Percentiles rank a stretch among this genome's conserved stretches.
Conservation (phyloP, 2,888 invertebrate genomes). For the Drosophila melanocephala region DNA sequence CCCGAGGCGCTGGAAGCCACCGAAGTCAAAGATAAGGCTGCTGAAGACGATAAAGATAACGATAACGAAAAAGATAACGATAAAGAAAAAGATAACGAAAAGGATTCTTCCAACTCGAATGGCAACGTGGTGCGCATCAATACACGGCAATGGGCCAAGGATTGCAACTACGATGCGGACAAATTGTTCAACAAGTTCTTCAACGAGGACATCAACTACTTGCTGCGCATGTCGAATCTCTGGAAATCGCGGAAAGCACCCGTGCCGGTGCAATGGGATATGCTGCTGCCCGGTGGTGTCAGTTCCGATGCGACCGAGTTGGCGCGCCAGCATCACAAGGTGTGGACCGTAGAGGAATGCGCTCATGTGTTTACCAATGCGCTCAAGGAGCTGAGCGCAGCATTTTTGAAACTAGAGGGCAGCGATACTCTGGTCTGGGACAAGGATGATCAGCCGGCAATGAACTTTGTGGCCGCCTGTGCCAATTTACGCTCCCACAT, state of each 20-base stretch:
- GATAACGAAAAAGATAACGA: slow-evolving; percentile 42
- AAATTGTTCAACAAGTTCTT: slow-evolving; percentile 97
- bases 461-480: slow-evolving; percentile 98
- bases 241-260: slow-evolving; percentile 97
- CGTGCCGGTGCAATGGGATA: slow-evolving; percentile 90
- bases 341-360: slow-evolving; percentile 93
- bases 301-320: slow-evolving; percentile 68
- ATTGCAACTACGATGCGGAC: slow-evolving; percentile 92
- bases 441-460: slow-evolving; percentile 96
- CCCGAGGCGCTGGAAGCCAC: slow-evolving; percentile 91
- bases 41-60: slow-evolving; percentile 11
- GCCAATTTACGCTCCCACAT: slow-evolving; percentile 96
- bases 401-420: slow-evolving; percentile 86
- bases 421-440: slow-evolving; percentile 93
- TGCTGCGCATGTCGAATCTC: slow-evolving; percentile 96
- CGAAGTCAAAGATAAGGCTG: slow-evolving; percentile 16
- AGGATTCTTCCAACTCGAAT: slow-evolving; percentile 79
- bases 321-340: slow-evolving; percentile 89
- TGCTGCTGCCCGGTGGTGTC: slow-evolving; percentile 86
- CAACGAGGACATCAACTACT: slow-evolving; percentile 96
- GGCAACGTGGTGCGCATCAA: slow-evolving; percentile 88
- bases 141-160: slow-evolving; percentile 96
- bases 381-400: slow-evolving; percentile 88
- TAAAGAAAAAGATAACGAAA: slow-evolving; percentile 87
- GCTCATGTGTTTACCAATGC: slow-evolving; percentile 90